These are phyloP conservation scores for Epinotia nisella DNA, from an alignment of 2,888 invertebrate genomes.

Conservation along the genomic window DNA sequence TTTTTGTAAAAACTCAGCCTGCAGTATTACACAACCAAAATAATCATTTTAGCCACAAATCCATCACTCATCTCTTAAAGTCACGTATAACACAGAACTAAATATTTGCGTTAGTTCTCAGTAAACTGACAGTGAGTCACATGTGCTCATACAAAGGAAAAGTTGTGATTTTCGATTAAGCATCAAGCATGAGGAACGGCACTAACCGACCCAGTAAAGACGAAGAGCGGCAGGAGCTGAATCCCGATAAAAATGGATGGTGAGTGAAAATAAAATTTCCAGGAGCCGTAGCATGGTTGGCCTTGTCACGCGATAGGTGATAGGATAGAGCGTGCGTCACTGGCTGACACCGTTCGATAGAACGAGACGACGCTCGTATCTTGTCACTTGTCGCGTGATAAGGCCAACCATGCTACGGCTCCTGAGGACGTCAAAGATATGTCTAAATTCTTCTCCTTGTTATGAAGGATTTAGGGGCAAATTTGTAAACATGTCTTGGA, in stretches of 20 bases:
- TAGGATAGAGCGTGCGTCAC: too few relatives aligned
- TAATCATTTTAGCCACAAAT: background rate
- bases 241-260: slow-evolving; percentile 65
- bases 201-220: slow-evolving; percentile 50
- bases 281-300: too few relatives aligned
- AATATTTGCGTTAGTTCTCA: slow-evolving; percentile 11
- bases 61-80: background rate
- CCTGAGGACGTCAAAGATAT: background rate
- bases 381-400: too few relatives aligned
- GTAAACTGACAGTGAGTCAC: slow-evolving; percentile 32
- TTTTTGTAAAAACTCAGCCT: slow-evolving; percentile 9
- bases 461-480: too few relatives aligned
- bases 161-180: slow-evolving; percentile 56
- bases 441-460: background rate
- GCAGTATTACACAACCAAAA: background rate
- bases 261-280: slow-evolving; percentile 54
- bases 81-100: slow-evolving; percentile 40
- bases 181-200: slow-evolving; percentile 33
- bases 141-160: slow-evolving; percentile 53
- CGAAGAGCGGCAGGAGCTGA: slow-evolving; percentile 72
- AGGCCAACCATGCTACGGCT: too few relatives aligned
- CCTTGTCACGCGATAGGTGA: too few relatives aligned
- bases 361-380: too few relatives aligned
- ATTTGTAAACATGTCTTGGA: too few relatives aligned
- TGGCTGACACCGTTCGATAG: too few relatives aligned